Percentiles rank a stretch among this genome's conserved stretches.
These are phyloP conservation scores for Dolomedes plantarius DNA, from an alignment of 2,888 invertebrate genomes.

Conservation along the genomic window DNA sequence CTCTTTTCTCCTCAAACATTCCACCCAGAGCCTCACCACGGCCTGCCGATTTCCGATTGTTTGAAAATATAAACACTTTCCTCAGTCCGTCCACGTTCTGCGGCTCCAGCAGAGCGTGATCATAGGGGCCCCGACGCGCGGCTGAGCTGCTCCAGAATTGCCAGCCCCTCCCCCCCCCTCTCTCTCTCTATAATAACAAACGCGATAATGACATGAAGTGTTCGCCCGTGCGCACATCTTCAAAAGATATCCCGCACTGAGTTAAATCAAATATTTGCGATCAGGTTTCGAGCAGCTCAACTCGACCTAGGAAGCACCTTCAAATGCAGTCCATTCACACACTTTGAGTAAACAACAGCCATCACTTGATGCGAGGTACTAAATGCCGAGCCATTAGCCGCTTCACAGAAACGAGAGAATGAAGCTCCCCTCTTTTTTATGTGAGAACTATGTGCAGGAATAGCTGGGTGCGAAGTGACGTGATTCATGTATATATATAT, in stretches of 20 bases:
- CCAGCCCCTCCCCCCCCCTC: too few species aligned
- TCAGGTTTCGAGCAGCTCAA: conserved; percentile 5
- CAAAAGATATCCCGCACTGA: conserved; percentile 16
- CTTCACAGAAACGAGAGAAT: neutral
- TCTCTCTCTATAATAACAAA: neutral
- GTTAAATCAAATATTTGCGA: conserved; percentile 6
- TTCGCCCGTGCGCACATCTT: conserved; percentile 1
- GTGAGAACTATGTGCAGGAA: neutral
- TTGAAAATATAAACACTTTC: conserved; percentile 4
- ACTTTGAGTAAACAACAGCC: neutral
- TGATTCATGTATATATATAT: too few species aligned
- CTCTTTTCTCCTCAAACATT: neutral
- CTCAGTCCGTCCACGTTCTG: neutral
- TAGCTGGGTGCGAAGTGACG: neutral
- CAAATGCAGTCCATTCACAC: neutral
- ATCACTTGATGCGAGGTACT: neutral
- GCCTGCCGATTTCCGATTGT: neutral
- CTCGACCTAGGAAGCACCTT: neutral
- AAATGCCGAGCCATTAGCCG: neutral
- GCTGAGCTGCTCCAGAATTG: too few species aligned
- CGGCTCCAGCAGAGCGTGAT: neutral
- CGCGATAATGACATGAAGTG: neutral
- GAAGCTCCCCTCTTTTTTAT: neutral
- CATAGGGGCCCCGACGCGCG: neutral
- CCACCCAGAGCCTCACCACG: neutral